Evolutionary conservation across 2,113 vertebrate species (phyloP).

Genomic region (Bubo bubo): DNA sequence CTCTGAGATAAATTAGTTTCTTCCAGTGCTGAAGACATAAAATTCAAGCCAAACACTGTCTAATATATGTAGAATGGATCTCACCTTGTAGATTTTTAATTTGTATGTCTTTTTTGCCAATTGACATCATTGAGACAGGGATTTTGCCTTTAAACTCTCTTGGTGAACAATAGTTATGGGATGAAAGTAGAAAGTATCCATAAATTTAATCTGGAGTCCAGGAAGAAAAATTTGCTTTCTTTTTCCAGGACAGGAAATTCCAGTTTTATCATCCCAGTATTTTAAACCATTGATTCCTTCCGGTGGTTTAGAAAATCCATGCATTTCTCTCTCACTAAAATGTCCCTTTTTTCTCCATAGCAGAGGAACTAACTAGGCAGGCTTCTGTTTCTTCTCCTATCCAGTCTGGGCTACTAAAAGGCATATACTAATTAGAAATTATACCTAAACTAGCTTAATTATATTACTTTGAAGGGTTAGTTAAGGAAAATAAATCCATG

Average conservation of each 20-base stretch:
- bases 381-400: not conserved
- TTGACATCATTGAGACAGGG: not conserved
- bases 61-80: not conserved
- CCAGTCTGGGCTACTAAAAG: not conserved
- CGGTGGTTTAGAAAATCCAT: not conserved
- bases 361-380: not conserved
- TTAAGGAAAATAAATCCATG: not conserved
- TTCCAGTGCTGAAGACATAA: not conserved
- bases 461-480: not conserved
- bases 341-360: not conserved
- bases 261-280: not conserved
- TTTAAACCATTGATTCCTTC: not conserved
- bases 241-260: not conserved
- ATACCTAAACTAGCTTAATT: not conserved
- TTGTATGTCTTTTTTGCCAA: not conserved
- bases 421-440: not conserved
- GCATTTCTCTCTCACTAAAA: not conserved
- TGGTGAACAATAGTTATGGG: not conserved
- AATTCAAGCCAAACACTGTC: not conserved
- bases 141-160: not conserved
- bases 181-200: not conserved
- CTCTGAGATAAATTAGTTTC: not conserved
- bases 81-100: not conserved
- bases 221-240: not conserved
- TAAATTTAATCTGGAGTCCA: not conserved